phyloP scores from a whole-genome alignment of 2,888 invertebrate species.

The Dicranocentrus wangi region DNA sequence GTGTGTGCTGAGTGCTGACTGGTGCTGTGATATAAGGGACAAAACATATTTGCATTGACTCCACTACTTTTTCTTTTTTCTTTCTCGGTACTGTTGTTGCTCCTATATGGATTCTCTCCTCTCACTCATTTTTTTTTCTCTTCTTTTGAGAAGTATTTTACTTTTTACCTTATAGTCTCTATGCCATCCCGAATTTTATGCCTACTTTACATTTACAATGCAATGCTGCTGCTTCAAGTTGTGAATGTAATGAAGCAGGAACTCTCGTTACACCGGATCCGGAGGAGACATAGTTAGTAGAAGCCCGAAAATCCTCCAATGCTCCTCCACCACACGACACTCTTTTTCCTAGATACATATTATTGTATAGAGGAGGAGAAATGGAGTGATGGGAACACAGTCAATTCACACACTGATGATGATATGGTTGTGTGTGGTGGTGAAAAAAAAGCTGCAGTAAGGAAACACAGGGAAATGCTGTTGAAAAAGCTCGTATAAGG shows the following conservation, averaged over 20 bases:
- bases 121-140: not conserved
- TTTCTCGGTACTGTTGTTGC: too few relatives aligned
- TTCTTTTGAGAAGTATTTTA: not conserved
- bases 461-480: not conserved
- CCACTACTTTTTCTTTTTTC: too few relatives aligned
- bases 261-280: constrained; percentile 8
- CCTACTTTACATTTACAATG: constrained; percentile 7
- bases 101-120: not conserved
- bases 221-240: not conserved
- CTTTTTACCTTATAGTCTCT: too few relatives aligned
- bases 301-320: constrained; percentile 15
- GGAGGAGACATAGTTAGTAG: not conserved
- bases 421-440: not conserved
- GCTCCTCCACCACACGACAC: constrained; percentile 7
- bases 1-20: not conserved
- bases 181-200: not conserved
- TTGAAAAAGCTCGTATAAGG: not conserved
- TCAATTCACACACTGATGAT: constrained; percentile 40
- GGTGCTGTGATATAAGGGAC: too few relatives aligned
- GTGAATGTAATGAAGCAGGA: constrained; percentile 18
- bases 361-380: not conserved
- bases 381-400: constrained; percentile 24
- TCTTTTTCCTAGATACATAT: too few relatives aligned
- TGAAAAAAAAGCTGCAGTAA: constrained; percentile 12
- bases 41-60: too few relatives aligned